Evolutionary conservation across 2,797 vertebrate genomes (phyloP).

Genomic region (Caiman crocodilus): DNA sequence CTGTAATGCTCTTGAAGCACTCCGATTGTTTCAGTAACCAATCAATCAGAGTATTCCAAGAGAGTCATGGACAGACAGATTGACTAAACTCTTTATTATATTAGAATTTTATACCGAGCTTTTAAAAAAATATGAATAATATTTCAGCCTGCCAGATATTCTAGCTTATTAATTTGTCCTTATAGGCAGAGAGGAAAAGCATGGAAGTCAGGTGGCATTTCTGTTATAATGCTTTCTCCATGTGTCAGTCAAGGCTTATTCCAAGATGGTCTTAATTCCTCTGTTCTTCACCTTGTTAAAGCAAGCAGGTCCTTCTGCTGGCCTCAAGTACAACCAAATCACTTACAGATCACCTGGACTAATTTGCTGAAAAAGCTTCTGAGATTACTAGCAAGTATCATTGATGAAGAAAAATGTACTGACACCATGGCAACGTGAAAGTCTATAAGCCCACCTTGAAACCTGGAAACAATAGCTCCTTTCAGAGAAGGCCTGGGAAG

Average conservation of each 20-base stretch:
- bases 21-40: too few species aligned
- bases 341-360: conserved; percentile 64
- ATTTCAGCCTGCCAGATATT: neutral
- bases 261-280: neutral
- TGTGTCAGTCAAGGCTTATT: conserved; percentile 13
- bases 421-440: conserved; percentile 78
- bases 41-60: too few species aligned
- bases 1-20: too few species aligned
- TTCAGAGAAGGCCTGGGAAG: conserved; percentile 66
- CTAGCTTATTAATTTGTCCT: neutral
- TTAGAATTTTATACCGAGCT: neutral
- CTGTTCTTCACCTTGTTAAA: conserved; percentile 55
- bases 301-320: neutral
- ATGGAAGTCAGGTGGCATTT: neutral
- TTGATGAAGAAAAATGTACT: conserved; percentile 69
- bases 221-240: neutral
- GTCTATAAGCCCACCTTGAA: conserved; percentile 78
- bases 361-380: conserved; percentile 65
- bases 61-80: too few species aligned
- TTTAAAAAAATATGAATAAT: neutral
- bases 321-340: neutral
- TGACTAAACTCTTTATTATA: too few species aligned
- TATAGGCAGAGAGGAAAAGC: neutral
- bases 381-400: conserved; percentile 74
- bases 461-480: conserved; percentile 72